Evolutionary conservation across 2,888 invertebrate genomes (phyloP), one percentile per base, ranked within the genome.

Genomic region (Trichogramma dendrolimi): DNA sequence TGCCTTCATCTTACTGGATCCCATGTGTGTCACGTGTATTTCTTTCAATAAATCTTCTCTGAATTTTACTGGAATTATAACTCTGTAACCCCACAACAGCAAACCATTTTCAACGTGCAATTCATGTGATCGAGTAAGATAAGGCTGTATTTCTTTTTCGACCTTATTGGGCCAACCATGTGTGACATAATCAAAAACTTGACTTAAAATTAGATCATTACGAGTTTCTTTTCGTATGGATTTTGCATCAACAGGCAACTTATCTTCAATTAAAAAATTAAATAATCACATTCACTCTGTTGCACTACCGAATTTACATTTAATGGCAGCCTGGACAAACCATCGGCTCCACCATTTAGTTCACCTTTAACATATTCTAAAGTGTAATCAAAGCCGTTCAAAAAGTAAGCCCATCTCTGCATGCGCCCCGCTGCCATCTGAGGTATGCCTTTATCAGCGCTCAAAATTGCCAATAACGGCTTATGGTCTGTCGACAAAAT

Each of bases 391-490:
- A 67, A 70, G 5, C 66, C 63, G 5, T 62, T 63, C 10, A 68
- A 55, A 57, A 65, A 68, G 0, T 61, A 51, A 42, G 73, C 71
- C 73, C 73, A 76, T 57, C 74, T 58, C 60, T 73, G 73, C 4
- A 74, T 48, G 60, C 75, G 58, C 14, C 71, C 71, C 14, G 75
- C 72, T 43, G 73, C 73, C 72, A 76, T 72, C 47, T 66, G 63
- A 6, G 74, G 73, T 11, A 75, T 67, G 5, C 72, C 71, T 65
- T 72, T 73, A 4, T 72, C 66, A 59, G 70, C 72, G 4, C 70
- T 72, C 61, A 74, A 72, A 5, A 73, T 50, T 0, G 70, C 69
- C 56, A 70, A 62, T 40, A 73, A 63, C 5, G 72, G 73, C 58
- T 73, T 74, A 59, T 76, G 74, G 62, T 77, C 74, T 0, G 70